Base-by-base conservation (phyloP, 2,113 vertebrate species). In the Tyrannus savana region DNA sequence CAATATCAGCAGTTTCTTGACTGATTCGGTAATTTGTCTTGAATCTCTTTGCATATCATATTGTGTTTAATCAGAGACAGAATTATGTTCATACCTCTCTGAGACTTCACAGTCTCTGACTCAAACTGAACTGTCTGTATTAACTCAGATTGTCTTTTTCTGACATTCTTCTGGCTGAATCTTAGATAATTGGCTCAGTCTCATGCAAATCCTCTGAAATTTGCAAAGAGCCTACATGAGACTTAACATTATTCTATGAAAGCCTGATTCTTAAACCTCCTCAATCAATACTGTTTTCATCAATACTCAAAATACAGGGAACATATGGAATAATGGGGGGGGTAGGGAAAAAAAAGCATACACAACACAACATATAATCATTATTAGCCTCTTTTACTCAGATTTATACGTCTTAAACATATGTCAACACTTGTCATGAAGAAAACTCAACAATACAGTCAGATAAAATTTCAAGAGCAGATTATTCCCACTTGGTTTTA, bases 201-300 rank as follows among this genome's bases (percentile, higher is more conserved):
- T 91, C 25, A 50, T 92, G 79, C 60, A 96, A 95, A 89, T 93
- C 68, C 85, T 88, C 64, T 88, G 87, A 86, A 94, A 92, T 85
- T 80, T 90, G 56, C 55, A 74, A 64, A 76, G 3, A 90, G 23
- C 23, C 35, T 80, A 14, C 39, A n/a, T 28, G 19, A 90, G 59
- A 74, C 16, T 76, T 62, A 85, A 52, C 2, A 74, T 76, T 89
- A 67, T 84, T 94, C 27, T 59, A 44, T 56, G 59, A 93, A 93
- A 56, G 5, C 50, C 46, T 55, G 23, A 19, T 85, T 90, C 75
- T 91, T 93, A 35, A 94, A 12, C 10, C 13, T 74, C 12, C 47
- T 67, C 53, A 73, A 41, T 74, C 83, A 88, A 84, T 74, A 88
- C 28, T 2, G 1, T 83, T 95, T 86, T 77, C 23, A 80, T 84